A percentile compares a stretch with the other conserved stretches of the same genome.
These are phyloP conservation scores for Sinodicranocentrus sp. DNA, from an alignment of 2,888 invertebrate genomes.

Conservation along the genomic window DNA sequence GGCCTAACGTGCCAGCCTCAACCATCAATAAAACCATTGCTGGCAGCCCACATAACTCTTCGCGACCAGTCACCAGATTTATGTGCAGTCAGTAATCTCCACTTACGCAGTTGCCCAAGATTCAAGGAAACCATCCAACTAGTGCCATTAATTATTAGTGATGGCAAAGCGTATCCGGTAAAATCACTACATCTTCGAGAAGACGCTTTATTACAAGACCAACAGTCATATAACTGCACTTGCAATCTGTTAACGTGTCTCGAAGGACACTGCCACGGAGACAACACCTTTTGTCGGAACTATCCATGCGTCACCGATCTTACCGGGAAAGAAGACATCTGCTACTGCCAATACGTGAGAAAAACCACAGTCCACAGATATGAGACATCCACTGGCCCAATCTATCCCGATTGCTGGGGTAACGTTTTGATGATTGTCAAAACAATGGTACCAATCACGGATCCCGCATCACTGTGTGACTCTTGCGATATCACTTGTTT, in stretches of 20 bases:
- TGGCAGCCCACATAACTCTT: neutral
- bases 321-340: neutral
- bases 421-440: neutral
- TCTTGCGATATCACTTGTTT: conserved; percentile 24
- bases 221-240: conserved; percentile 19
- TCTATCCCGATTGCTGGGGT: conserved; percentile 36
- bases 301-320: neutral
- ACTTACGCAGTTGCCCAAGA: neutral
- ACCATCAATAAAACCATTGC: neutral
- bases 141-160: neutral
- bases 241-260: neutral
- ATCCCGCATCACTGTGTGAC: neutral
- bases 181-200: neutral
- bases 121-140: conserved; percentile 4
- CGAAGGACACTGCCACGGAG: conserved; percentile 7
- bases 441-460: neutral
- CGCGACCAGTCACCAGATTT: neutral
- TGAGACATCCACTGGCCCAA: neutral
- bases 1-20: neutral
- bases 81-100: neutral
- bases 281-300: conserved; percentile 20
- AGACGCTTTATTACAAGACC: neutral
- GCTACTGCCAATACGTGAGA: conserved; percentile 4
- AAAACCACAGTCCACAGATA: neutral
- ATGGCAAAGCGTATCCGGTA: conserved; percentile 19